phyloP scores from a whole-genome alignment of 2,797 vertebrate genomes.

The Neosilurus mollespiculum region DNA sequence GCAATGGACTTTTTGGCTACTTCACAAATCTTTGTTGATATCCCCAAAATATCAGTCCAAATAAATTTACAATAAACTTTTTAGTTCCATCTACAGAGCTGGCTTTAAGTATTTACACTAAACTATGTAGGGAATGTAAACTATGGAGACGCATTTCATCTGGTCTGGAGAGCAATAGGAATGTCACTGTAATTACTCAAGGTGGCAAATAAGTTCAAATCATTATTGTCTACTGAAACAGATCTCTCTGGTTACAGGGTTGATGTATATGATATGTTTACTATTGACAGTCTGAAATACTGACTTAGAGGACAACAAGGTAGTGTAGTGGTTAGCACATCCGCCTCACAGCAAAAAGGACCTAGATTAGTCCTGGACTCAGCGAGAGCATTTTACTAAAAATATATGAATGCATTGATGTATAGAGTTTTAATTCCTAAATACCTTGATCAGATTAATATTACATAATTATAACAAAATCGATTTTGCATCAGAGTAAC shows the following conservation, averaged over 20 bases:
- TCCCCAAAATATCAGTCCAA: constrained; percentile 38
- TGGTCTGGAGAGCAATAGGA: constrained; percentile 29
- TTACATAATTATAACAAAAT: background rate
- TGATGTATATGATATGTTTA: background rate
- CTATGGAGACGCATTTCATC: constrained; percentile 29
- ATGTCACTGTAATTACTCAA: constrained; percentile 30
- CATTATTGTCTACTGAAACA: background rate
- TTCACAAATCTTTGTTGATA: constrained; percentile 52
- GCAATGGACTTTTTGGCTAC: constrained; percentile 43
- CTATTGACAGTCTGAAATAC: background rate
- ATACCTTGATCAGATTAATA: background rate
- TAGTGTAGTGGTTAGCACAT: too few relatives aligned
- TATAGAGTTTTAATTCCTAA: too few relatives aligned
- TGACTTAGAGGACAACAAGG: too few relatives aligned
- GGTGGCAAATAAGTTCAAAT: constrained; percentile 6
- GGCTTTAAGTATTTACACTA: constrained; percentile 24
- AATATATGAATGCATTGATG: too few relatives aligned
- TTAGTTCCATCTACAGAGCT: constrained; percentile 36
- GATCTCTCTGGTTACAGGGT: background rate
- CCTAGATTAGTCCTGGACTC: too few relatives aligned
- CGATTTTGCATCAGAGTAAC: background rate
- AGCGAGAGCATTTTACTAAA: too few relatives aligned
- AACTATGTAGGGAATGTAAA: constrained; percentile 43
- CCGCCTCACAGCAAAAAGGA: too few relatives aligned
- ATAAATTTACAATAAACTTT: constrained; percentile 50